Conservation (phyloP, 2,888 invertebrate species). For the Chymomyza fuscimana region DNA sequence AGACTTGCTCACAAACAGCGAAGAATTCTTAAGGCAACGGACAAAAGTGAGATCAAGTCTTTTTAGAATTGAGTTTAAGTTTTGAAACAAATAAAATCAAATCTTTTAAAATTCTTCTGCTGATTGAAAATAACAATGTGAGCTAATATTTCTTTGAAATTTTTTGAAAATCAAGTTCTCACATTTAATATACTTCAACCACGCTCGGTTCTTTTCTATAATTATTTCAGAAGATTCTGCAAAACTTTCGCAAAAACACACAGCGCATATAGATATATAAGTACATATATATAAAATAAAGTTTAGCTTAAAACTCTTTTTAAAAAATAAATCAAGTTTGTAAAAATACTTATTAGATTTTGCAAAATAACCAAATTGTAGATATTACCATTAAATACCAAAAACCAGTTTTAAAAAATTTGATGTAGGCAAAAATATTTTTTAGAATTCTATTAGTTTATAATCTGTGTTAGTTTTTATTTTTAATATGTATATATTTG, state of each 20-base stretch:
- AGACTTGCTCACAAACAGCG: not conserved
- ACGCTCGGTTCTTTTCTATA: not conserved
- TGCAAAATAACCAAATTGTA: conserved; percentile 64
- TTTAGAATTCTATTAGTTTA: conserved; percentile 45
- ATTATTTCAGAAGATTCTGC: conserved; percentile 28
- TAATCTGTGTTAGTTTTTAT: conserved; percentile 37
- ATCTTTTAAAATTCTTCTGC: too few relatives aligned
- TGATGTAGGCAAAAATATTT: conserved; percentile 42
- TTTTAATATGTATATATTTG: conserved; percentile 4
- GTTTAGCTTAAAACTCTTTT: not conserved
- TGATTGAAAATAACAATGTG: too few relatives aligned
- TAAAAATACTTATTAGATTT: conserved; percentile 52
- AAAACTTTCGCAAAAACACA: conserved; percentile 66
- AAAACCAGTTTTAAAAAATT: conserved; percentile 47
- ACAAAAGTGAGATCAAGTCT: not conserved
- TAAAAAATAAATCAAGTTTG: not conserved
- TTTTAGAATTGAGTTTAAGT: too few relatives aligned
- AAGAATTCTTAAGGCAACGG: not conserved
- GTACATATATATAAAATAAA: conserved; percentile 10
- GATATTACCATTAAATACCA: conserved; percentile 44
- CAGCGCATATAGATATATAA: conserved; percentile 52
- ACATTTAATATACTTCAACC: not conserved
- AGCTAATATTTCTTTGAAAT: too few relatives aligned
- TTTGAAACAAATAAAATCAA: not conserved
- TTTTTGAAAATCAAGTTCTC: not conserved